phyloP scores from a whole-genome alignment of 2,797 vertebrate species.

The Petrocephalus schoutedeni region DNA sequence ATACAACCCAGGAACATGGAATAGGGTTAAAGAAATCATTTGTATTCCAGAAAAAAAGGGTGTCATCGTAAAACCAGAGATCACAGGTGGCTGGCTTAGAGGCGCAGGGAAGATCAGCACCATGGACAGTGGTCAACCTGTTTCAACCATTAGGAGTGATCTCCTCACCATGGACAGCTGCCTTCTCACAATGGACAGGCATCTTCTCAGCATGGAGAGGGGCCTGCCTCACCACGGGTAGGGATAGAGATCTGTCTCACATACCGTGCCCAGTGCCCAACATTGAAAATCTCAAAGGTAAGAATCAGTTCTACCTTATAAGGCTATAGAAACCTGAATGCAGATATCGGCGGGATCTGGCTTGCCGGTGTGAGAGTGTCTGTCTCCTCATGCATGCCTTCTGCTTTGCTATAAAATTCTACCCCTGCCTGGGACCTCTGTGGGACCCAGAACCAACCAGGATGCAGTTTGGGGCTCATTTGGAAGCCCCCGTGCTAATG shows the following conservation, averaged over 20 bases:
- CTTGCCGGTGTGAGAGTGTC: background rate
- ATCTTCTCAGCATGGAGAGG: background rate
- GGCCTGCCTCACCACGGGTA: background rate
- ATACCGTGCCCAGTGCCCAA: background rate
- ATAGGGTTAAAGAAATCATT: background rate
- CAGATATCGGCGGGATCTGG: background rate
- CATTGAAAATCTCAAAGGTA: background rate
- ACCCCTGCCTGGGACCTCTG: background rate
- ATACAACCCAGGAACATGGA: background rate
- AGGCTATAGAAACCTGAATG: background rate
- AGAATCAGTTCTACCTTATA: background rate
- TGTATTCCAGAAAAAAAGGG: background rate
- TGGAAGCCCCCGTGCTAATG: background rate
- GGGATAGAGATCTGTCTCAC: conserved; percentile 2
- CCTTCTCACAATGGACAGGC: background rate
- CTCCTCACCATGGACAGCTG: background rate
- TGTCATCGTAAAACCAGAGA: background rate
- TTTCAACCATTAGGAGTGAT: background rate
- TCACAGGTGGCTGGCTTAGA: background rate
- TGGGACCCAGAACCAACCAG: background rate
- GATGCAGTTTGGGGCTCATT: background rate
- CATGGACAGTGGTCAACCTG: background rate
- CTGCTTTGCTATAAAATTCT: background rate
- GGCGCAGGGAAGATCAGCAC: background rate
- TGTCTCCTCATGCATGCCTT: background rate